A percentile compares a stretch with the other conserved stretches of the same genome.
Evolutionary conservation across 2,113 vertebrate species (phyloP).

Genomic region (Leptocoma aspasia): DNA sequence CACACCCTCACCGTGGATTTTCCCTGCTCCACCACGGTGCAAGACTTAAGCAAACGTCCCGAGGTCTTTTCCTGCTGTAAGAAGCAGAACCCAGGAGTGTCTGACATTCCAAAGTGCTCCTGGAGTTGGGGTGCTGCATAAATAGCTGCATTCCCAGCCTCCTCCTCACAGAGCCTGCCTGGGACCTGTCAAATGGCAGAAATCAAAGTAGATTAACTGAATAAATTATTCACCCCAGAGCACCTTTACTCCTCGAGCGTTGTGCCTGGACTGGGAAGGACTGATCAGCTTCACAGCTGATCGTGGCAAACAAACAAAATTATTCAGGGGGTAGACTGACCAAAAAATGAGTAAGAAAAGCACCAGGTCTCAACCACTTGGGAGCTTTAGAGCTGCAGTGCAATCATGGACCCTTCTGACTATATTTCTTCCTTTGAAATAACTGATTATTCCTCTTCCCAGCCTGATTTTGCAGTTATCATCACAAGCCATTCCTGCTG

Average conservation of each 20-base stretch:
- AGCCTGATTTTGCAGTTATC: not conserved
- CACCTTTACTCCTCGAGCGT: not conserved
- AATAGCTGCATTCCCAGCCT: not conserved
- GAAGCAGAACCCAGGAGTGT: not conserved
- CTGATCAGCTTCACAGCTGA: not conserved
- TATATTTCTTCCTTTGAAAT: not conserved
- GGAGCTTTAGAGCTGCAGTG: not conserved
- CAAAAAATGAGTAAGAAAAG: not conserved
- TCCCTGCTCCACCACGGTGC: not conserved
- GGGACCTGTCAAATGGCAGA: not conserved
- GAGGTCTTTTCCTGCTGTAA: accelerated
- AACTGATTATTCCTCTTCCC: not conserved
- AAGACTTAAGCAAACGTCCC: not conserved
- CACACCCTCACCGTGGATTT: accelerated
- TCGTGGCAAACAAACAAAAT: not conserved
- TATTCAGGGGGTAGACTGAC: not conserved
- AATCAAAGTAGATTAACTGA: not conserved
- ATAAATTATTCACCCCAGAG: not conserved
- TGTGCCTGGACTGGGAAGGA: not conserved
- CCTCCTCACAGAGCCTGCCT: not conserved
- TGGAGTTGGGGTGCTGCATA: not conserved
- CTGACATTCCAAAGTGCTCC: not conserved
- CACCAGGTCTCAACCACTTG: not conserved
- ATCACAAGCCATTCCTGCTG: not conserved
- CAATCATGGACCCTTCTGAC: not conserved